Conservation (phyloP, 2,888 invertebrate species). For the Drosophila nigricruria region DNA sequence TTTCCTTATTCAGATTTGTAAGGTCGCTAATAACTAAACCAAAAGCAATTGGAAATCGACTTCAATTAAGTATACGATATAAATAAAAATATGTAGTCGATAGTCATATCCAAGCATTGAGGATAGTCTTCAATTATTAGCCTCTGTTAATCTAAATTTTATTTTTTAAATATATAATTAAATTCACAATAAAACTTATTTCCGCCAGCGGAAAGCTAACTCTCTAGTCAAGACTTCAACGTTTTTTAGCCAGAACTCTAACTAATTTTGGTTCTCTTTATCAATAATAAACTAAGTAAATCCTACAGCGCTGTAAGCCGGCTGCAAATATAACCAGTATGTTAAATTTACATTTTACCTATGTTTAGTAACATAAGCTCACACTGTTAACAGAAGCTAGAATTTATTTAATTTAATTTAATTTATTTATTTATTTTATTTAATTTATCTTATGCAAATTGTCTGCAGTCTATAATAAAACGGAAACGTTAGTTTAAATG, state of each 20-base stretch:
- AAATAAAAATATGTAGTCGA: neutral
- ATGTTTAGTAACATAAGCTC: neutral
- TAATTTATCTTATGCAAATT: neutral
- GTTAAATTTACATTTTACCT: neutral
- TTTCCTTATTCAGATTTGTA: too few relatives aligned
- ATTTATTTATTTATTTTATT: neutral
- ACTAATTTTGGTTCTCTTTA: neutral
- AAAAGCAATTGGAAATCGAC: too few relatives aligned
- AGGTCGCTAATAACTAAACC: too few relatives aligned
- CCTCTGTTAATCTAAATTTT: neutral
- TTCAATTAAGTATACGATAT: too few relatives aligned
- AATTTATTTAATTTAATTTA: constrained; percentile 1
- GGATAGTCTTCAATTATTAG: neutral
- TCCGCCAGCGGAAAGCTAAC: neutral
- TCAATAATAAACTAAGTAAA: neutral
- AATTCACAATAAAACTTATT: neutral
- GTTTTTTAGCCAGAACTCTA: neutral
- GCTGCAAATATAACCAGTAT: neutral
- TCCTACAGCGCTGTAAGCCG: neutral
- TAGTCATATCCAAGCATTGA: neutral
- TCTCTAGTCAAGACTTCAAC: neutral
- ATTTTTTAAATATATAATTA: neutral
- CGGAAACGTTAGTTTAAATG: constrained; percentile 50
- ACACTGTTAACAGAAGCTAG: neutral
- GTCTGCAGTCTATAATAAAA: neutral